Conservation (phyloP, 2,113 vertebrate species). For the Brienomyrus brachyistius region DNA sequence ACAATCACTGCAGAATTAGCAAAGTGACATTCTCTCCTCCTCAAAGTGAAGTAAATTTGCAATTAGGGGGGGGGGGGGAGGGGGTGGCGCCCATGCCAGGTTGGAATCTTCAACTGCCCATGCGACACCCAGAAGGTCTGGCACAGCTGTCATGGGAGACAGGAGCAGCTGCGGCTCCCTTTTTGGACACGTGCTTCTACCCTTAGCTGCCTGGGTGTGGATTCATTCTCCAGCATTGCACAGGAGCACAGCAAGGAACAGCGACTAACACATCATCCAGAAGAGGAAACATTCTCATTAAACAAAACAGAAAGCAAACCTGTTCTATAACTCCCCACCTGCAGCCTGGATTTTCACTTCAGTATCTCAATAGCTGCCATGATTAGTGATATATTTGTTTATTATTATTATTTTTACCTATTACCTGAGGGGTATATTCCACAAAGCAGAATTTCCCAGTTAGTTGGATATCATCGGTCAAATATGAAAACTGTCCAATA, state of each 20-base stretch:
- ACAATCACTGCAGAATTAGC: background rate
- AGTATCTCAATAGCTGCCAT: background rate
- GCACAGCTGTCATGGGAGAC: background rate
- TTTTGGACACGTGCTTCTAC: background rate
- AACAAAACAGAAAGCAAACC: background rate
- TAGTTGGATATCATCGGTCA: background rate
- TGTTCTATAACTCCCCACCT: background rate
- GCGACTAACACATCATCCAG: background rate
- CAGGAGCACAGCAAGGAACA: background rate
- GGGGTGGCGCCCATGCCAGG: background rate
- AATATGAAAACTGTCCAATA: background rate
- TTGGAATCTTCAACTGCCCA: background rate
- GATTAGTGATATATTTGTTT: background rate
- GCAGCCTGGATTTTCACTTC: background rate
- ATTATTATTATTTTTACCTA: background rate
- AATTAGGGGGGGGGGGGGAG: background rate
- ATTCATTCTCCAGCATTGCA: background rate
- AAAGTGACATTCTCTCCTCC: no score
- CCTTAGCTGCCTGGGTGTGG: background rate
- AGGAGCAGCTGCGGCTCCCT: background rate
- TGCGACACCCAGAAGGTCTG: no score
- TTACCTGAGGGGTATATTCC: background rate
- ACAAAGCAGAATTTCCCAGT: background rate
- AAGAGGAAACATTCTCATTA: background rate
- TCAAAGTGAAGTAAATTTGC: background rate